phyloP scores from a whole-genome alignment of 2,113 vertebrate species.

The Burhinus bistriatus region DNA sequence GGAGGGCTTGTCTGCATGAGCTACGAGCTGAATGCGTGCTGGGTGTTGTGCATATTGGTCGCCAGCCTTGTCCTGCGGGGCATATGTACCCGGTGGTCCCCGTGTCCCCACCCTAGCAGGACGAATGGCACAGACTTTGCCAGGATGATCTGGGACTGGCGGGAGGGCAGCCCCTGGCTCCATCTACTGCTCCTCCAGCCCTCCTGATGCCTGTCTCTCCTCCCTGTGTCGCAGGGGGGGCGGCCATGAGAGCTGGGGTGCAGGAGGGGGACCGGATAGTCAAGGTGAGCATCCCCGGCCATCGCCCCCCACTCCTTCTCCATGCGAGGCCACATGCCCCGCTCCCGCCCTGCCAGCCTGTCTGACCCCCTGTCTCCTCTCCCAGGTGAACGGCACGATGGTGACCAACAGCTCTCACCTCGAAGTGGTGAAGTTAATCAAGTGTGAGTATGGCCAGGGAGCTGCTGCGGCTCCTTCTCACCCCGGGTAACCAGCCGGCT shows the following conservation, averaged over 20 bases:
- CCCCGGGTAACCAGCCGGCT: accelerated
- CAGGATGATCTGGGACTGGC: accelerated
- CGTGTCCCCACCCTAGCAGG: not conserved
- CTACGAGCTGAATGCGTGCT: not conserved
- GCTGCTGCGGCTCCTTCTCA: not conserved
- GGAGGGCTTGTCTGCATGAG: not conserved
- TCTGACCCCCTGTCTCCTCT: not conserved
- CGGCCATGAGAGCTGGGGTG: conserved; percentile 91
- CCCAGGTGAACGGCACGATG: conserved; percentile 89
- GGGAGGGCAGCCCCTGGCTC: not conserved
- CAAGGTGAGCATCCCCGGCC: conserved; percentile 76
- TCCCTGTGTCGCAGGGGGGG: conserved; percentile 78
- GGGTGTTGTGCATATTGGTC: not conserved
- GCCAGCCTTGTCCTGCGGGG: accelerated
- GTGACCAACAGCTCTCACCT: conserved; percentile 93
- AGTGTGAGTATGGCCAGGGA: conserved; percentile 79
- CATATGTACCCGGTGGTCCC: not conserved
- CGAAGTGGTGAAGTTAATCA: conserved; percentile 95
- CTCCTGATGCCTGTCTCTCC: not conserved
- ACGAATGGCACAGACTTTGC: too few relatives aligned
- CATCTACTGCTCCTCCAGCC: accelerated
- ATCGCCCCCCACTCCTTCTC: accelerated
- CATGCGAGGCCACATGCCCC: accelerated
- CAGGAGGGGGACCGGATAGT: conserved; percentile 95
- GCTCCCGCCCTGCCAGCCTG: not conserved